phyloP scores from a whole-genome alignment of 2,797 vertebrate genomes.

The Cossypha heuglini region DNA sequence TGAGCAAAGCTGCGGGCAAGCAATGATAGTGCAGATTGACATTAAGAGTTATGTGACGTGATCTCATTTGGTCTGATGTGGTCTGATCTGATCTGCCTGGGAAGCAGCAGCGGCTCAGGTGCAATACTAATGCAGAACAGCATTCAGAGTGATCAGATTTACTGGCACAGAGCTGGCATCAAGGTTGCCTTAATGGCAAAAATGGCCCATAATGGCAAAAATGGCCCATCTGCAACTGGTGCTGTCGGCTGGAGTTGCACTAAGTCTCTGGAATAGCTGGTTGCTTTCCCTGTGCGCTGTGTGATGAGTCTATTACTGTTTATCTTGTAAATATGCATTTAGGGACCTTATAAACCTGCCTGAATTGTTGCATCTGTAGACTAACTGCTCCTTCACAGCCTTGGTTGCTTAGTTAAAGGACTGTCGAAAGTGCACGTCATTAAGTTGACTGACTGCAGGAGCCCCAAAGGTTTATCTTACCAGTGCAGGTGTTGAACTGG shows the following conservation, averaged over 20 bases:
- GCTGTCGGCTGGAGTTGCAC: neutral
- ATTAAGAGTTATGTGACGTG: neutral
- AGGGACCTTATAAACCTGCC: conserved; percentile 24
- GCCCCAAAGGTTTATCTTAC: conserved; percentile 29
- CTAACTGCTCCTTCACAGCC: conserved; percentile 9
- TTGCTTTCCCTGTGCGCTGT: neutral
- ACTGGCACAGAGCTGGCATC: neutral
- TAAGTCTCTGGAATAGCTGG: neutral
- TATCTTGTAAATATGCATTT: conserved; percentile 18
- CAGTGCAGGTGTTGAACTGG: neutral
- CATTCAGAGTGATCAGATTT: neutral
- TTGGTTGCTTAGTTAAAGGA: conserved; percentile 2
- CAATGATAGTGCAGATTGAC: neutral
- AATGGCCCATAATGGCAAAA: neutral
- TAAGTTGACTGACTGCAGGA: conserved; percentile 6
- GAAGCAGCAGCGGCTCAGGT: neutral
- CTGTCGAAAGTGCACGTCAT: neutral
- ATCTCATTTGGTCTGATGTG: neutral
- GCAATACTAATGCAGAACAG: neutral
- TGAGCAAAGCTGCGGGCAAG: neutral
- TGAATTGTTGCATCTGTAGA: neutral
- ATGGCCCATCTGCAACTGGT: neutral
- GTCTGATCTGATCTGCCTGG: neutral
- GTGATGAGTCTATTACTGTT: neutral
- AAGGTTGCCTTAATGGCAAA: neutral